Evolutionary conservation across 2,113 vertebrate genomes (phyloP), one percentile per base, ranked within the genome.

Genomic region (Strix uralensis): DNA sequence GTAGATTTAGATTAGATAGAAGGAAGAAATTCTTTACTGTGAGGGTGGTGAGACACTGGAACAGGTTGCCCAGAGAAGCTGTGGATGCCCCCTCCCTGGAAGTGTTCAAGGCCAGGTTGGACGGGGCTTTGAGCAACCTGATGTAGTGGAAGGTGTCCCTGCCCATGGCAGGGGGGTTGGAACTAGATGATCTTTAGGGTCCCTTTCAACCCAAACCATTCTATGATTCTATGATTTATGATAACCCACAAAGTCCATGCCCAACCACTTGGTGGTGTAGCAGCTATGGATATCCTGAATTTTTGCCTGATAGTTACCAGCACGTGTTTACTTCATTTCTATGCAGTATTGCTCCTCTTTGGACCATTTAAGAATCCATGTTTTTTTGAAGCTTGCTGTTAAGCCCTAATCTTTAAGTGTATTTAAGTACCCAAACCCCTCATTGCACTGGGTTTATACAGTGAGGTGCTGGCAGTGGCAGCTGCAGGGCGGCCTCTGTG

Each of bases 401-500:
- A 55, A 81, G 16, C 15, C 27, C 32, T 34, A 22, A 49, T 27
- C 5, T 75, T 42, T 36, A 51, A 46, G 32, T 36, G 19, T 42
- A 63, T 59, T 86, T 80, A 66, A 65, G 25, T 44, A 32, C 22
- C 61, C 62, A 66, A 44, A 65, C 7, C 18, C 10, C 20, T 77
- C 5, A 2, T 13, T 44, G 42, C 51, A 22, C 25, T 2, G 13
- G 10, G 18, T 44, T 20, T 12, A 7, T 0, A 0, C 18, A 40
- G 17, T 2, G 11, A 51, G 42, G 20, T 0, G 0, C 17, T 9
- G 40, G 32, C 49, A 30, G 29, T 2, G 6, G 32, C 38, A 22
- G 23, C 51, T 80, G 51, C 5, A 3, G 17, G 47, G 20, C 2
- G 10, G 42, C 25, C 16, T 36, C 62, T 17, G 9, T 22, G 23